phyloP scores from a whole-genome alignment of 2,888 invertebrate species.

The Tetragnatha montana region DNA sequence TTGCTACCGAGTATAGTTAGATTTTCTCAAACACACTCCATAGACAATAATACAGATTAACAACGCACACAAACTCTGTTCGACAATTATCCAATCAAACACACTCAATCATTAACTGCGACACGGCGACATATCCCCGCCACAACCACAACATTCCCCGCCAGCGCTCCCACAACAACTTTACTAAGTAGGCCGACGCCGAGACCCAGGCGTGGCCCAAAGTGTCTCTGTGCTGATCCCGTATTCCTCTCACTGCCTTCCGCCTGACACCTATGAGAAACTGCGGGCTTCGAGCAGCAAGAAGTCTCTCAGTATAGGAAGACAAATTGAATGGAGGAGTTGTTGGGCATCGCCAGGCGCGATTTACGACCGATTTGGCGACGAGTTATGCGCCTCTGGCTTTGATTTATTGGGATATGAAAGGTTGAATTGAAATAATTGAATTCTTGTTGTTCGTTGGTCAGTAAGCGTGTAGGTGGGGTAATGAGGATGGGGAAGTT shows the following conservation, averaged over 20 bases:
- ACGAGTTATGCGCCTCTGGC: slow-evolving; percentile 20
- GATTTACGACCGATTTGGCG: slow-evolving; percentile 11
- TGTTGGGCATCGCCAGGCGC: neutral
- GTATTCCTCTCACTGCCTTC: slow-evolving; percentile 9
- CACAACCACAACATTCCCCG: neutral
- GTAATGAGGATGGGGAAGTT: no score
- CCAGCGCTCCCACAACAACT: neutral
- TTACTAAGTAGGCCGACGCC: neutral
- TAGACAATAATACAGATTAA: no score
- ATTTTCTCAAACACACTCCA: no score
- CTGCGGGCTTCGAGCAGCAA: no score
- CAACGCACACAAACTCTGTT: no score
- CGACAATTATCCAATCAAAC: no score
- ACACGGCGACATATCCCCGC: no score
- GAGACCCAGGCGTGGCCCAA: slow-evolving; percentile 26
- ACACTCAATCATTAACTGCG: no score
- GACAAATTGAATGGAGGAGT: slow-evolving; percentile 35
- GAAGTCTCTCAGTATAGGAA: neutral
- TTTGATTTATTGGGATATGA: slow-evolving; percentile 15
- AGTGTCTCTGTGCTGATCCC: neutral
- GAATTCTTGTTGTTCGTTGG: no score
- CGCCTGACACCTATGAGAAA: slow-evolving; percentile 12
- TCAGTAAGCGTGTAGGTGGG: no score
- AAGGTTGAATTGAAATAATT: no score
- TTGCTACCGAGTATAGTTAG: no score